phyloP scores from a whole-genome alignment of 2,113 vertebrate species.

The Hirundichthys speculiger region DNA sequence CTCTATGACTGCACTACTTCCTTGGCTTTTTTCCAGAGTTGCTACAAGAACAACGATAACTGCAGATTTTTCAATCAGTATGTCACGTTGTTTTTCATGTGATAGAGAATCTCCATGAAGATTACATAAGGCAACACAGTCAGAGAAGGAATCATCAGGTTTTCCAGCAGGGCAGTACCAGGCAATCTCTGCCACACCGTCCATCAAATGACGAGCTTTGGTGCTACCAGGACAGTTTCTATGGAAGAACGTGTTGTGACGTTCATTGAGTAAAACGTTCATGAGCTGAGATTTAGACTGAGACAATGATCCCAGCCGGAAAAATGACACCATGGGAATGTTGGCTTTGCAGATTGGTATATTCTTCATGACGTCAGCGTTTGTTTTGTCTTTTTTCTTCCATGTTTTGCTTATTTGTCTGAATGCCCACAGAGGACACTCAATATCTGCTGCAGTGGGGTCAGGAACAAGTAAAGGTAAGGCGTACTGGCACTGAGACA shows the following conservation, averaged over 20 bases:
- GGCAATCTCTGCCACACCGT: slow-evolving; percentile 80
- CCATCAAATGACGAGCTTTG: slow-evolving; percentile 72
- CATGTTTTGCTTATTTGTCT: slow-evolving; percentile 77
- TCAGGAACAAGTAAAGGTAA: slow-evolving; percentile 30
- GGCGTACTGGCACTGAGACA: slow-evolving; percentile 28
- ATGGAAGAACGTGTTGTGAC: slow-evolving; percentile 75
- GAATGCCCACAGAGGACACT: slow-evolving; percentile 78
- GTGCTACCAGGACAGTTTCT: slow-evolving; percentile 74
- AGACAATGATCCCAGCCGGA: slow-evolving; percentile 76
- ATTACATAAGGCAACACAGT: slow-evolving; percentile 78
- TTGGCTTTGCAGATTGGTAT: slow-evolving; percentile 68
- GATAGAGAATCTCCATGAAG: slow-evolving; percentile 76
- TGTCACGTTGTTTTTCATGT: slow-evolving; percentile 55
- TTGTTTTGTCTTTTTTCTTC: slow-evolving; percentile 42
- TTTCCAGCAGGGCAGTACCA: slow-evolving; percentile 82
- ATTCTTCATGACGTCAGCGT: slow-evolving; percentile 35
- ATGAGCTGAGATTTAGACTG: slow-evolving; percentile 84
- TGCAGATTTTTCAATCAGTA: slow-evolving; percentile 68
- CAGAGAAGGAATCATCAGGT: slow-evolving; percentile 70
- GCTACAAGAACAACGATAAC: slow-evolving; percentile 70
- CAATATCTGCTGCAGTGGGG: slow-evolving; percentile 34
- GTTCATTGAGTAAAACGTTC: slow-evolving; percentile 75
- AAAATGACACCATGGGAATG: slow-evolving; percentile 76
- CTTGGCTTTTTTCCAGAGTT: slow-evolving; percentile 33
- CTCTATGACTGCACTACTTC: slow-evolving; percentile 26